Evolutionary conservation across 2,113 vertebrate species (phyloP), one percentile per base, ranked within the genome.

Genomic region (Cheilinus undulatus): DNA sequence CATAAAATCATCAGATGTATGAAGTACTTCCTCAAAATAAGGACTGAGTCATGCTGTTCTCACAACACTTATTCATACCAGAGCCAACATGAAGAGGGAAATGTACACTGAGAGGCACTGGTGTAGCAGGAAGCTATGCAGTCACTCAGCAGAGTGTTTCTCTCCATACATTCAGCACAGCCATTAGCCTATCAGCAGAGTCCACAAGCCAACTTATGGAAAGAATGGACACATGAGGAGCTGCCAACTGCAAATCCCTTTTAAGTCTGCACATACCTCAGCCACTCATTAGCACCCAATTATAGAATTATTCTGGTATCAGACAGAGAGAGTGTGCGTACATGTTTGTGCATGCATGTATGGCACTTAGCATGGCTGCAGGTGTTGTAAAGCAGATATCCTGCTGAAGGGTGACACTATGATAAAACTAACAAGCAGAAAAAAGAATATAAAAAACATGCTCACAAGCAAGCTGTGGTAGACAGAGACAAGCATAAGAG

Each of bases 271-370:
- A 46, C 70, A 85, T 86, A 85, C 53, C 66, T 80, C 80, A 67
- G 38, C 48, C 72, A 58, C 70, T 68, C 64, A 86, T 88, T 86
- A 85, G 69, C 85, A 86, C 87, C 65, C 64, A 83, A 86, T 90
- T 91, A 88, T 63, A 76, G 82, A 66, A 83, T 84, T 83, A 76
- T 80, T 70, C 19, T 76, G 49, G 46, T 65, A 76, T 61, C 64
- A 66, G 30, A 26, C 36, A 26, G 48, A 22, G 38, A 69, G 30
- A 26, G 48, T 48, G 40, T 27, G 63, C 34, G 61, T 30, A 40
- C 20, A 14, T 61, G 66, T 53, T 3, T 51, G 51, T 56, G 70
- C 51, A 27, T 34, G 69, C 23, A 49, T 54, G 64, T 45, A 61
- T 68, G 60, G 43, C 58, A 69, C 73, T 45, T 80, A 73, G 76